Base-by-base conservation (phyloP, 2,888 invertebrate genomes). In the Sinelater perroti region DNA sequence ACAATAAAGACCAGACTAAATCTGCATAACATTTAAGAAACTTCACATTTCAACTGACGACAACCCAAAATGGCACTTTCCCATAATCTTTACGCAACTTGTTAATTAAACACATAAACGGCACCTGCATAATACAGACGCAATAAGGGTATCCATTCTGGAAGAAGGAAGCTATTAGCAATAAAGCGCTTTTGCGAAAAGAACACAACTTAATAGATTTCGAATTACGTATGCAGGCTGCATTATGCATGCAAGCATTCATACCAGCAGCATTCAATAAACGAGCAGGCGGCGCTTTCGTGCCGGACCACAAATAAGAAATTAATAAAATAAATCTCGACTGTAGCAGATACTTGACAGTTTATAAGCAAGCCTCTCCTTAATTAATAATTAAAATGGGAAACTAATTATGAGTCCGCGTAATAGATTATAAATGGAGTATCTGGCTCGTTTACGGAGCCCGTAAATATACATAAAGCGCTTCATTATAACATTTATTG, bases 331-430 rank as follows among this genome's bases (percentile, higher is more conserved):
- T 70, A 69, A 68, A 70, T 70, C 66, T 68, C 63, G 40, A 52
- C 56, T 58, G 58, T 55, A 57, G 65, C 52, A 61, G 64, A 67
- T 63, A 61, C 62, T 66, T 68, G 70, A 64, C 63, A 68, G 69
- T 70, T 70, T 71, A 70, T 67, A 68, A 69, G 60, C 60, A 55
- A 58, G 66, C 67, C 70, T 72, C 69, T 70, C 69, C 70, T 74
- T 75, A 75, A 76, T 75, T 75, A 75, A 71, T 76, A 76, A 76
- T 76, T 76, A 75, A 75, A 76, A 76, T 71, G 72, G 72, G 74
- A 74, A 75, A 75, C 76, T 76, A 76, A 76, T 76, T 76, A 75
- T 69, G 72, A 73, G 71, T 64, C 71, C 71, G 72, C 72, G 72
- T 72, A 74, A 74, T 73, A 74, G 73, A 73, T 73, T 71, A 74